phyloP scores from a whole-genome alignment of 2,113 vertebrate species.

The Carassius gibelio region DNA sequence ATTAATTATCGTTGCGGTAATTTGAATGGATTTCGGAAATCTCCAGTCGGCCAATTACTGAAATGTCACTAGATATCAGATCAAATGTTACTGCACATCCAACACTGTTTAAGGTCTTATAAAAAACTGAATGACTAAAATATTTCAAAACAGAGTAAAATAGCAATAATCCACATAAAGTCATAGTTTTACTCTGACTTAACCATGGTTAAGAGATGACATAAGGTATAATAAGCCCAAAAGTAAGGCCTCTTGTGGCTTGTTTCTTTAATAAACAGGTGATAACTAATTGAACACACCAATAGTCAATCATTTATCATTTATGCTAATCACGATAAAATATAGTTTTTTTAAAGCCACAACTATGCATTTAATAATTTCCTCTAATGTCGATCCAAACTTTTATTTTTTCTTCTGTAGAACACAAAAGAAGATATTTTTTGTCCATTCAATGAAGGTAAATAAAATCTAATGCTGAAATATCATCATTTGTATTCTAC shows the following conservation, averaged over 20 bases:
- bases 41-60: conserved; percentile 22
- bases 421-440: neutral
- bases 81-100: conserved; percentile 17
- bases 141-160: neutral
- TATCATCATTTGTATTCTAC: neutral
- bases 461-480: neutral
- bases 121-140: neutral
- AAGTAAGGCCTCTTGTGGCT: neutral
- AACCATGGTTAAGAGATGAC: neutral
- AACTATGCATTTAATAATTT: neutral
- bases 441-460: neutral
- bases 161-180: neutral
- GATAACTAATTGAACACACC: too few species aligned
- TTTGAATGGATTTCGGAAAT: conserved; percentile 21
- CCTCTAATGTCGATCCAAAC: neutral
- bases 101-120: conserved; percentile 70
- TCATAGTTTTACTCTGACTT: neutral
- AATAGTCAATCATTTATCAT: neutral
- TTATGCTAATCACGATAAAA: neutral
- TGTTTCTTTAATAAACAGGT: neutral
- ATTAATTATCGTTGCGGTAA: conserved; percentile 17
- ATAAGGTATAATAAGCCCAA: neutral
- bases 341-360: neutral
- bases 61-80: neutral
- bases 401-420: neutral